Base-by-base conservation (phyloP, 1,140 invertebrate species). In the Gonatopus flavifemur region DNA sequence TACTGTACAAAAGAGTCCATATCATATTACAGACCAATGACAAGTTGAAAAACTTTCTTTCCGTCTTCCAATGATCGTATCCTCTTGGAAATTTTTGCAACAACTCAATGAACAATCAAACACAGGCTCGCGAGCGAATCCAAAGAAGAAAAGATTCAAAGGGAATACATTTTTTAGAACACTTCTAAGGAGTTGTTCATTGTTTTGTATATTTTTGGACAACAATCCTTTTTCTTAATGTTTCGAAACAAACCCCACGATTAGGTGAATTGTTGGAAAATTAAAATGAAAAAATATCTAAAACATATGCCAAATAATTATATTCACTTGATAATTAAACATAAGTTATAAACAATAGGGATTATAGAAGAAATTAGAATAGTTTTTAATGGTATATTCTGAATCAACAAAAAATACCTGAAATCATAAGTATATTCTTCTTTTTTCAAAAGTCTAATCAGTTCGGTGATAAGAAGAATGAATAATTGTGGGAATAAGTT, bases 181-280 rank as follows among this genome's bases (percentile, higher is more conserved):
- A 13, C 12, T 49, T 54, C 41, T n/a, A 45, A 39, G 57, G 33
- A 50, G 41, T 53, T 28, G 9, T 39, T 54, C 50, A 13, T 28
- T 39, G 49, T 32, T 44, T 30, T 49, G 30, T 59, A 59, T 59
- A 59, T 59, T 59, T 59, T 59, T 59, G 6, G 56, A 59, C 48
- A 42, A 49, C 46, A 49, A 36, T 58, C 58, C 55, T 37, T 54
- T 54, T 24, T 15, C 25, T 19, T 35, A 16, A 16, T 31, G 31
- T 47, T 53, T 48, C 22, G 18, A 24, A 15, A 47, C 46, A 32
- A 35, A 44, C 43, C 48, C 19, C 25, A 9, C 13, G 15, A 49
- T 19, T 48, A 30, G 33, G 13, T 30, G 46, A 51, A 42, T 15
- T 30, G 19, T 18, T 18, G 30, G 35, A 16, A 15, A 1, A 12